phyloP scores from a whole-genome alignment of 2,113 vertebrate species.

The Leuciscus idus region DNA sequence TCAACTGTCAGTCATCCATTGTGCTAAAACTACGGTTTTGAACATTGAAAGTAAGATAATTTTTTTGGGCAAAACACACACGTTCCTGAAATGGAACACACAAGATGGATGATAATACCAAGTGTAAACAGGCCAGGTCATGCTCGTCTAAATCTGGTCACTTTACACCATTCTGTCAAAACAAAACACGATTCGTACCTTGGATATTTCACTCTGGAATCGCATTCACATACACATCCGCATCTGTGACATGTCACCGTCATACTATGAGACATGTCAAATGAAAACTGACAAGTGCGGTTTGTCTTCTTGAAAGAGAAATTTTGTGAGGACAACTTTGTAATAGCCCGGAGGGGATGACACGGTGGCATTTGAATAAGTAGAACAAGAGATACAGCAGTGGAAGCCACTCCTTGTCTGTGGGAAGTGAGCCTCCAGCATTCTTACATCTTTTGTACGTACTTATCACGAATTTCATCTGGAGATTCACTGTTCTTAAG shows the following conservation, averaged over 20 bases:
- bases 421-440: conserved; percentile 1
- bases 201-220: not conserved
- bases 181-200: not conserved
- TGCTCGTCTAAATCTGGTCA: not conserved
- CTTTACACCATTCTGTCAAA: not conserved
- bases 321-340: not conserved
- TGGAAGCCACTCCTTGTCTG: conserved; percentile 1
- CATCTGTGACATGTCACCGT: not conserved
- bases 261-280: not conserved
- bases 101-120: not conserved
- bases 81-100: not conserved
- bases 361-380: not conserved
- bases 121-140: not conserved
- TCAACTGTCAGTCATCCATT: not conserved
- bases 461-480: not conserved
- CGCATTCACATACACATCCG: not conserved
- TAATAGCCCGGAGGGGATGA: conserved; percentile 18
- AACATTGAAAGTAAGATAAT: not conserved
- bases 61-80: too few species aligned
- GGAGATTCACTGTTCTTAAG: not conserved
- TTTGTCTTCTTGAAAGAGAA: not conserved
- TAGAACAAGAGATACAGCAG: not conserved
- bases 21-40: not conserved
- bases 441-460: not conserved
- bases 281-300: not conserved